Base-by-base conservation (phyloP, 64 coral and sea anemone genomes). In the Montipora sp. region DNA sequence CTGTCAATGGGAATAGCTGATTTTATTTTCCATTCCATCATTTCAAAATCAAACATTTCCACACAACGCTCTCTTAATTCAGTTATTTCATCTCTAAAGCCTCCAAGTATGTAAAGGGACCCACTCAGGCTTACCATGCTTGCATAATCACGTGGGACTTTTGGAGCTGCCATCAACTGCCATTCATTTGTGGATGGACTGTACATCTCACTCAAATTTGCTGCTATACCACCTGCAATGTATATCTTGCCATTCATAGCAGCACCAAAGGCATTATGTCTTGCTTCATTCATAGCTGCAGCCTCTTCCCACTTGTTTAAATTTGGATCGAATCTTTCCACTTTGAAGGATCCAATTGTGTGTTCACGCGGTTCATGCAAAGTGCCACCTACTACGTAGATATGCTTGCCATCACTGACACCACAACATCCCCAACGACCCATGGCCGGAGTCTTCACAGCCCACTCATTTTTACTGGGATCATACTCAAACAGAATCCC, bases 1-100 rank as follows among this genome's bases (percentile, higher is more conserved):
- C 24, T 15, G 21, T 44, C 15, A 5, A 83, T 27, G 18, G 80
- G 80, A 14, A 83, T 83, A 46, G 36, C 51, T 83, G 80, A 83
- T 18, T 44, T 65, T 21, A 15, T 43, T 13, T 16, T 66, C 80
- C 80, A 83, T 66, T 47, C 5, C 61, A 3, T 65, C 8, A 7
- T 10, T 23, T 65, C 58, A 8, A 55, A 44, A 45, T 83, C 27
- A 66, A 65, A 83, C 27, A 18, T 65, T 83, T 83, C 80, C 8
- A 83, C 36, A 0, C 53, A 80, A 12, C 57, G 12, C 22, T 57
- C 78, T 36, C 27, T 36, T 36, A 36, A 36, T 36, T 36, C 27
- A 36, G 27, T 36, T 36, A 36, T 36, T 36, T 50, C 78, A 0
- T 27, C 8, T 5, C n/a, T 58, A 7, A 80, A 22, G 19, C 78